Conservation (phyloP, 2,888 invertebrate genomes). For the Pseudococcus viburni region DNA sequence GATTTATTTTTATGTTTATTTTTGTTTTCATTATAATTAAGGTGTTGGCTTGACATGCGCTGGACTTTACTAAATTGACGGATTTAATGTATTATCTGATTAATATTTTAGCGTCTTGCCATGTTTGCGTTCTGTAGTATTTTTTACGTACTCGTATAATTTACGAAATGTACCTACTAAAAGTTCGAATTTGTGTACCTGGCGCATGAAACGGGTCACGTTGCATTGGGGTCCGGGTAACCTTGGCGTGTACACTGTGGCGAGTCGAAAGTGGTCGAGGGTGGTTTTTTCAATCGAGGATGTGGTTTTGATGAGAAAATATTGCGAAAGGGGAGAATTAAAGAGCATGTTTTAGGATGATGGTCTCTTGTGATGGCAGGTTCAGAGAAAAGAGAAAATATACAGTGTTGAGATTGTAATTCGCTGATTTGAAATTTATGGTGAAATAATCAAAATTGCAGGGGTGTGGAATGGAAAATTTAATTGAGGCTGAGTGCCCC, state of each 20-base stretch:
- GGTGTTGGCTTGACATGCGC: slow-evolving; percentile 55
- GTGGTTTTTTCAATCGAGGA: too few relatives aligned
- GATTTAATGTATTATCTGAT: slow-evolving; percentile 52
- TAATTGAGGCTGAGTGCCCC: too few relatives aligned
- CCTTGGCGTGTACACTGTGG: background rate
- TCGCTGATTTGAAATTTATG: too few relatives aligned
- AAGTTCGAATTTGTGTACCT: background rate
- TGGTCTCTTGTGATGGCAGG: too few relatives aligned
- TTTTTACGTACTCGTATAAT: slow-evolving; percentile 12
- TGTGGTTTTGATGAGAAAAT: too few relatives aligned
- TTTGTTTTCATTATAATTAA: slow-evolving; percentile 53
- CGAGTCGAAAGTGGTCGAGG: too few relatives aligned
- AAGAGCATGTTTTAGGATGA: too few relatives aligned
- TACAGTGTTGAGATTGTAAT: too few relatives aligned
- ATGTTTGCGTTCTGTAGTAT: slow-evolving; percentile 54
- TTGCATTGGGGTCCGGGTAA: background rate
- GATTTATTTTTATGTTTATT: slow-evolving; percentile 54
- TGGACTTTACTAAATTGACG: slow-evolving; percentile 54
- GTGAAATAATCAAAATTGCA: too few relatives aligned
- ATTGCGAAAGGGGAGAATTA: too few relatives aligned
- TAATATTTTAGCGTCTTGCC: slow-evolving; percentile 54
- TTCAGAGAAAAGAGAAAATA: too few relatives aligned
- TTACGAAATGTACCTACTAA: slow-evolving; percentile 16
- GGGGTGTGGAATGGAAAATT: too few relatives aligned
- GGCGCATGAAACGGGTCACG: slow-evolving; percentile 35